phyloP scores from a whole-genome alignment of 2,113 vertebrate species.

The Crotalus tigris region DNA sequence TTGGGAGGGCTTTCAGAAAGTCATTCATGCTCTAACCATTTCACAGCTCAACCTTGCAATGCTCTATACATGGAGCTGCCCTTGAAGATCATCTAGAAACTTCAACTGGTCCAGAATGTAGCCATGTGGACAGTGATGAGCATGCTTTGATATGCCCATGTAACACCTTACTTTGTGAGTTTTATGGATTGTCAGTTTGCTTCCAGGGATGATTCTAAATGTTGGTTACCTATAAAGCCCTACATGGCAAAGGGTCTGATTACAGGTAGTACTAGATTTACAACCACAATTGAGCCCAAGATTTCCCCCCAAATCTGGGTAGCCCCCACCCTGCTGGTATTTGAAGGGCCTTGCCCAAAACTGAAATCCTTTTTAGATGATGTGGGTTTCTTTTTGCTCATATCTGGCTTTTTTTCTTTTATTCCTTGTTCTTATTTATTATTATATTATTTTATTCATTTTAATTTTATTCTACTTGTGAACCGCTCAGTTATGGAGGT shows the following conservation, averaged over 20 bases:
- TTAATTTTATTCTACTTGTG: neutral
- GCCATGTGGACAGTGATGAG: neutral
- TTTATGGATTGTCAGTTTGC: neutral
- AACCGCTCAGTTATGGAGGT: neutral
- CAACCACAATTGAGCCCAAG: neutral
- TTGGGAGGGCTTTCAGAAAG: neutral
- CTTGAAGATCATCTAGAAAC: neutral
- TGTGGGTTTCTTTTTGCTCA: neutral
- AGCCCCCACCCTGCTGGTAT: fast-evolving
- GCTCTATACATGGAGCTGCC: neutral
- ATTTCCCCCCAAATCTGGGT: neutral
- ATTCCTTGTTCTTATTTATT: neutral
- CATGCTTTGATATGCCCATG: neutral
- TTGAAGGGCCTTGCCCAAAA: neutral
- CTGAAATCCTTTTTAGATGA: neutral
- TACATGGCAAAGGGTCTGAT: neutral
- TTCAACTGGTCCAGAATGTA: neutral
- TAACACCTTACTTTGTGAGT: neutral
- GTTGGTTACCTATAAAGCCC: neutral
- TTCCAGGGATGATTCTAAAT: neutral
- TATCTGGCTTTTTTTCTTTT: neutral
- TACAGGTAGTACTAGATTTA: neutral
- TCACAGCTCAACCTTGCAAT: neutral
- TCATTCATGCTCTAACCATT: neutral
- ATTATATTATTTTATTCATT: neutral